phyloP scores from a whole-genome alignment of 2,888 invertebrate genomes.

The Calliphora vomitoria region DNA sequence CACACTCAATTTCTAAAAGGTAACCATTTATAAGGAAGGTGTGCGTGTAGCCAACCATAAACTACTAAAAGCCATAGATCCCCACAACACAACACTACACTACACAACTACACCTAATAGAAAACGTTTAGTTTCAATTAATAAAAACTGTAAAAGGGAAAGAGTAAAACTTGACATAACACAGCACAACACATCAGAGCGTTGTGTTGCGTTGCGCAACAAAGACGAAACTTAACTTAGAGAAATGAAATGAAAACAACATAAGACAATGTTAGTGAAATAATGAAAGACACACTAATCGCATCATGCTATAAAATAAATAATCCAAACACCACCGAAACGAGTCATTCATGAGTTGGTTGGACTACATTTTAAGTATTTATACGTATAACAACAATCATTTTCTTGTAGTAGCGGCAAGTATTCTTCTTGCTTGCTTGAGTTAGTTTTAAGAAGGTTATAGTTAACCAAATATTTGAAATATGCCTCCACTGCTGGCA shows the following conservation, averaged over 20 bases:
- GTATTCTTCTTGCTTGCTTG: conserved; percentile 8
- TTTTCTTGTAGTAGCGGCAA: background rate
- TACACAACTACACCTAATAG: conserved; percentile 51
- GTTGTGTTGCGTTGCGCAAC: background rate
- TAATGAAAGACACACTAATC: conserved; percentile 56
- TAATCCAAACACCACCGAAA: conserved; percentile 31
- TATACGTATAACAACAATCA: background rate
- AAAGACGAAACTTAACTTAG: conserved; percentile 6
- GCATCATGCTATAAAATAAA: conserved; percentile 55
- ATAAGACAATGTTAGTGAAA: conserved; percentile 44
- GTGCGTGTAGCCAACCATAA: conserved; percentile 70
- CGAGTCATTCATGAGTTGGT: background rate
- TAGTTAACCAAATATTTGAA: conserved; percentile 47
- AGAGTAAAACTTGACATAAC: conserved; percentile 19
- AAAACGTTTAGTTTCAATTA: conserved; percentile 72
- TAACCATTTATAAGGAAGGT: conserved; percentile 66
- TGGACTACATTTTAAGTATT: background rate
- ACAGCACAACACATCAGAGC: background rate
- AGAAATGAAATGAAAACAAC: conserved; percentile 24
- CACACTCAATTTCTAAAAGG: conserved; percentile 71
- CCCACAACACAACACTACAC: conserved; percentile 1
- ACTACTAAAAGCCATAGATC: conserved; percentile 58
- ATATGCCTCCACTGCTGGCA: conserved; percentile 36
- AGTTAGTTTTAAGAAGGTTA: background rate
- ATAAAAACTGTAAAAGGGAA: conserved; percentile 47